Evolutionary conservation across 2,888 invertebrate genomes (phyloP).

Genomic region (Callinectes sapidus): DNA sequence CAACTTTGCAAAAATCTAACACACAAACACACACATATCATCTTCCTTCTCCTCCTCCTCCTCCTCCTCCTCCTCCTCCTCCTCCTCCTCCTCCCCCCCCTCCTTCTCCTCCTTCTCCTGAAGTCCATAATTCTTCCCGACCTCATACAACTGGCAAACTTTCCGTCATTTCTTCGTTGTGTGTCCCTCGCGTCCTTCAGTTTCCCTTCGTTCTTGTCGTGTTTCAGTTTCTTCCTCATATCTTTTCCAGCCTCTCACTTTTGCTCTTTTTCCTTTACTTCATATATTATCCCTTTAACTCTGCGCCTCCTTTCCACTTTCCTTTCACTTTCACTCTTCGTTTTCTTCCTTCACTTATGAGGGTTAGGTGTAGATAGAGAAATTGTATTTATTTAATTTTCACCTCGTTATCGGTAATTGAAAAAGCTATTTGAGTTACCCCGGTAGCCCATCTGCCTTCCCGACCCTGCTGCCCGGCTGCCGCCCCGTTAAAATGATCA

Average conservation of each 20-base stretch:
- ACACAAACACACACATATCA: too few relatives aligned
- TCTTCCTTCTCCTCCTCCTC: too few relatives aligned
- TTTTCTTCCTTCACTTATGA: background rate
- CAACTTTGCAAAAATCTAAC: too few relatives aligned
- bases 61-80: background rate
- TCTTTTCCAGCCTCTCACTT: background rate
- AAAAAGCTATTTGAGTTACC: background rate
- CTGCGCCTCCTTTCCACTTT: background rate
- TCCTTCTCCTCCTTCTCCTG: background rate
- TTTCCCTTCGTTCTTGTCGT: background rate
- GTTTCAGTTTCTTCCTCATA: background rate
- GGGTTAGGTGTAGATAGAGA: background rate
- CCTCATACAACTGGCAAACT: background rate
- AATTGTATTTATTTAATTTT: background rate
- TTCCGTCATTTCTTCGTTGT: background rate
- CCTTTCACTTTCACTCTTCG: background rate
- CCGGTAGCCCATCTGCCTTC: background rate
- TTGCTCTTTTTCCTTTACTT: background rate
- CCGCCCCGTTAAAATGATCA: background rate
- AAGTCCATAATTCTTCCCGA: constrained; percentile 20
- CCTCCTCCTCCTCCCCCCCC: background rate
- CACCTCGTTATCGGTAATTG: background rate
- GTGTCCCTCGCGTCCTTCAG: background rate
- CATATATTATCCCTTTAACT: background rate
- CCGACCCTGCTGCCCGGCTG: background rate